A percentile compares a stretch with the other conserved stretches of the same genome.
Conservation (phyloP, 2,888 invertebrate species). For the Eudemis profundana region DNA sequence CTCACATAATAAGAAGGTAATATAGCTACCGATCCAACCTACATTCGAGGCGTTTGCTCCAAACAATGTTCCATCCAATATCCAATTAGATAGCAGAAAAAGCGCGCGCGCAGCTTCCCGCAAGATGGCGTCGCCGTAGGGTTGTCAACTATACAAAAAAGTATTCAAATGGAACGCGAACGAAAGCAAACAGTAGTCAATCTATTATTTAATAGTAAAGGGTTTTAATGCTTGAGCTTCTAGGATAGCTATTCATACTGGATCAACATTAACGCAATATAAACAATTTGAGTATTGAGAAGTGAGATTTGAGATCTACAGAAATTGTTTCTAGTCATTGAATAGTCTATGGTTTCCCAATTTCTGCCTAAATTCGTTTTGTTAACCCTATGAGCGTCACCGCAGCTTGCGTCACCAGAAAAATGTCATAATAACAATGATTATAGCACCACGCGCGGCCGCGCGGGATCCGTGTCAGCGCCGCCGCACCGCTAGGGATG, state of each 20-base stretch:
- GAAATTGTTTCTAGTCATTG: too few relatives aligned
- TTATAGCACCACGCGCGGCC: slow-evolving; percentile 54
- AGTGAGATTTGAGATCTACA: too few relatives aligned
- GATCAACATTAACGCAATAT: too few relatives aligned
- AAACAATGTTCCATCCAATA: slow-evolving; percentile 41
- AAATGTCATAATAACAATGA: slow-evolving; percentile 67
- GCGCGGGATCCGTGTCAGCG: slow-evolving; percentile 65
- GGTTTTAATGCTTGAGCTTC: too few relatives aligned
- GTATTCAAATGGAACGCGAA: not conserved
- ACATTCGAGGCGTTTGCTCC: slow-evolving; percentile 29
- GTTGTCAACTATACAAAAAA: slow-evolving; percentile 12
- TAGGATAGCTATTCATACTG: too few relatives aligned
- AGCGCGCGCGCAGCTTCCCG: slow-evolving; percentile 60
- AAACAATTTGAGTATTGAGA: too few relatives aligned
- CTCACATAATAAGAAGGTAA: slow-evolving; percentile 10
- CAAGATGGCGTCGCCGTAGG: slow-evolving; percentile 53
- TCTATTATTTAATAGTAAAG: too few relatives aligned
- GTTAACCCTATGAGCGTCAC: slow-evolving; percentile 33
- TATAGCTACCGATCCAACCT: slow-evolving; percentile 25
- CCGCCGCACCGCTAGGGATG: slow-evolving; percentile 58
- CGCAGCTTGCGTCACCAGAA: slow-evolving; percentile 61
- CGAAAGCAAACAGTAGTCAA: too few relatives aligned
- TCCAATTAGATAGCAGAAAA: slow-evolving; percentile 55
- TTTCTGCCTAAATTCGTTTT: not conserved
- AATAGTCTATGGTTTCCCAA: not conserved